phyloP scores from a whole-genome alignment of 2,797 vertebrate species.

The Brachyrhaphis roseni region DNA sequence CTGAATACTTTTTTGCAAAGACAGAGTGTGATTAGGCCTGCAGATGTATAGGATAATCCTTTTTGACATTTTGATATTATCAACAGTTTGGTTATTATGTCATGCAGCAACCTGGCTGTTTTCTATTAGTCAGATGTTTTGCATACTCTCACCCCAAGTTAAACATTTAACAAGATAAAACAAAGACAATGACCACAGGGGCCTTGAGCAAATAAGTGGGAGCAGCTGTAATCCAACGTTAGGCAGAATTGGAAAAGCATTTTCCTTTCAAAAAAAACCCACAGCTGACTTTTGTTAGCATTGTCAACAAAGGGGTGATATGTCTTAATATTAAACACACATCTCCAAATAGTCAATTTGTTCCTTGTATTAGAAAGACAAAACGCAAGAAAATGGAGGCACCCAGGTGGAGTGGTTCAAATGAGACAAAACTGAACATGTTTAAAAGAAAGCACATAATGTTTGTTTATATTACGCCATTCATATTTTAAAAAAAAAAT shows the following conservation, averaged over 20 bases:
- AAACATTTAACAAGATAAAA: neutral
- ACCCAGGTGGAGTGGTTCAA: neutral
- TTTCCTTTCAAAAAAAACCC: neutral
- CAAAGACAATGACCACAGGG: neutral
- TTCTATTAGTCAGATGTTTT: neutral
- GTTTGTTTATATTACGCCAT: neutral
- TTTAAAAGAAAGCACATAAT: neutral
- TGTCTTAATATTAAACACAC: neutral
- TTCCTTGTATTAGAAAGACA: neutral
- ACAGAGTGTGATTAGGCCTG: neutral
- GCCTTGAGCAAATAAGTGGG: neutral
- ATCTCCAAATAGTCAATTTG: neutral
- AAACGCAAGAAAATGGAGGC: neutral
- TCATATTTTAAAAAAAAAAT: neutral
- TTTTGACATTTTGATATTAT: neutral
- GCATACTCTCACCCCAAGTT: slow-evolving; percentile 1
- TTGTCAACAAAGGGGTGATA: slow-evolving; percentile 2
- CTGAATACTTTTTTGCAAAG: neutral
- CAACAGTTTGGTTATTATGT: neutral
- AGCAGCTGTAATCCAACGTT: neutral
- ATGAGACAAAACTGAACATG: neutral
- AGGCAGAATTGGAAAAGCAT: neutral
- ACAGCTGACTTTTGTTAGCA: neutral
- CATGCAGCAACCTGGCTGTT: neutral
- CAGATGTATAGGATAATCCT: neutral